Base-by-base conservation (phyloP, 2,888 invertebrate species). In the Sinohyriopsis cumingii region DNA sequence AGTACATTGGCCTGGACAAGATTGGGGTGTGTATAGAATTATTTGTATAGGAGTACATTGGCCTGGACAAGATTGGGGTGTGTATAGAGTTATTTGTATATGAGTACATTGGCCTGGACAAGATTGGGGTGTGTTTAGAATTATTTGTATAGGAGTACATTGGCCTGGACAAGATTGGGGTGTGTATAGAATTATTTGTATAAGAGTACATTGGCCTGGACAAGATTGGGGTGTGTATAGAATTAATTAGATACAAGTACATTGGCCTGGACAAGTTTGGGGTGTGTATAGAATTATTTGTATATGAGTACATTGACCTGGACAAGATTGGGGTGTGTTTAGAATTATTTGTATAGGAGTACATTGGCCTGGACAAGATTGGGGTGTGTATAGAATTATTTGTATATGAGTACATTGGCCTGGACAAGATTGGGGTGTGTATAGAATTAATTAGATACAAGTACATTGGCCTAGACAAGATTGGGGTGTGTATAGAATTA, bases 251-350 rank as follows among this genome's bases (percentile, higher is more conserved):
- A n/a, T n/a, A n/a, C 2, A 15, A 91, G 75, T 89, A 87, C 53
- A 82, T 91, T 19, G 91, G 91, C 15, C 65, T 88, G 5, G 73
- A 82, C 25, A 72, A 80, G 25, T 76, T 88, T 45, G 71, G 84
- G 77, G 88, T 87, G 68, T 69, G 79, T 45, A 28, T 5, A n/a
- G 12, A 20, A n/a, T 24, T 59, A 55, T 15, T 45, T 45, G 1
- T 45, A n/a, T n/a, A 91, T 68, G 91, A 91, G 75, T 89, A 87
- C 53, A 82, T 91, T 19, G 91, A 91, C 15, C 65, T 88, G 5
- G 73, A 82, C 25, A 72, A 80, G 25, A 76, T 88, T 45, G 71
- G 84, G 77, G 88, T 87, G 68, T 69, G 79, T 45, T 24, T 5
- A n/a, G 12, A 20, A n/a, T 24, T 59, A 55, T 15, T 45, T 45